These are phyloP conservation scores for Ditylenchus weischeri DNA, from an alignment of 2,888 invertebrate species.

Conservation along the genomic window DNA sequence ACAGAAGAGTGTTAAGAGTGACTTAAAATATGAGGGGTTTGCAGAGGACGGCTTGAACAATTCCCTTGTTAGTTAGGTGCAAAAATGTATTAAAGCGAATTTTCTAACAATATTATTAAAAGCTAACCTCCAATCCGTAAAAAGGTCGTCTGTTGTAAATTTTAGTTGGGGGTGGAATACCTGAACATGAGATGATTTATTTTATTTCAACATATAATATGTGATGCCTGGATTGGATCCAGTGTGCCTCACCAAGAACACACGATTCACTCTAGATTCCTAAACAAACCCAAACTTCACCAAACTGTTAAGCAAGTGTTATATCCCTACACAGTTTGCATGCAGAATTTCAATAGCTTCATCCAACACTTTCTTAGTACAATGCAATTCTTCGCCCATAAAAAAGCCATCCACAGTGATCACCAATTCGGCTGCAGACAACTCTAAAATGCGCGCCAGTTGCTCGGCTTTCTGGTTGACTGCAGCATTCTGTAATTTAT, in stretches of 20 bases:
- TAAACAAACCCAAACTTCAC: background rate
- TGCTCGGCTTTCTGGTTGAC: slow-evolving; percentile 9
- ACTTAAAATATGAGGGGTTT: no score
- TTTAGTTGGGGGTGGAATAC: background rate
- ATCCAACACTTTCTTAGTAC: slow-evolving; percentile 21
- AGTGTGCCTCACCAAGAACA: slow-evolving; percentile 2
- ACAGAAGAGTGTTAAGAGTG: no score
- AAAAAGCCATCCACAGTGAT: slow-evolving; percentile 28
- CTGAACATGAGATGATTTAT: no score
- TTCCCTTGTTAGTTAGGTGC: no score
- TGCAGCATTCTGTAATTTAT: slow-evolving; percentile 15
- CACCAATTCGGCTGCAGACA: slow-evolving; percentile 19
- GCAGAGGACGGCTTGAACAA: no score
- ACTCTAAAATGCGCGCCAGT: slow-evolving; percentile 14
- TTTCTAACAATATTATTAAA: background rate
- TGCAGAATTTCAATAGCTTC: slow-evolving; percentile 19
- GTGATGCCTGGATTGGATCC: background rate
- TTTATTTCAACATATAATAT: no score
- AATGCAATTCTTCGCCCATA: slow-evolving; percentile 19
- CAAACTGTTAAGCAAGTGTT: background rate
- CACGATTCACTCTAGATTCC: slow-evolving; percentile 4
- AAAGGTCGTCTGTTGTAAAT: slow-evolving; percentile 7
- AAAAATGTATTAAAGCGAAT: no score
- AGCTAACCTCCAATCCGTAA: slow-evolving; percentile 15
- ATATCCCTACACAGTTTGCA: background rate